A percentile compares a stretch with the other conserved stretches of the same genome.
Conservation (phyloP, 2,797 vertebrate genomes). For the Columba guinea region DNA sequence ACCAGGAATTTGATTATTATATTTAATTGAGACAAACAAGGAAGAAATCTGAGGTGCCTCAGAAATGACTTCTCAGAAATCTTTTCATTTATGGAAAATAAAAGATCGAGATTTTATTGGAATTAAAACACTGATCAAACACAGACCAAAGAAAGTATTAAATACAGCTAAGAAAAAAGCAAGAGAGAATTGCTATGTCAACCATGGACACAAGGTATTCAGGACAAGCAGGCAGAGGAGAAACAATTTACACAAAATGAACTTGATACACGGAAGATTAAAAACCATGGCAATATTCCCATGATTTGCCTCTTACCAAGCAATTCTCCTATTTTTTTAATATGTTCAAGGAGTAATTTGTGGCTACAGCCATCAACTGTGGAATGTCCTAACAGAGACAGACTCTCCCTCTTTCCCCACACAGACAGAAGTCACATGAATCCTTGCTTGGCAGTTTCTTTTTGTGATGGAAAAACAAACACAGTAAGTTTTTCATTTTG, state of each 20-base stretch:
- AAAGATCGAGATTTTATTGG: background rate
- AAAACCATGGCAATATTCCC: background rate
- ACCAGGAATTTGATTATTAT: background rate
- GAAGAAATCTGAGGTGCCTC: background rate
- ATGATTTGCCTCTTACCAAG: background rate
- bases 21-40: background rate
- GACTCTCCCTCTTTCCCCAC: background rate
- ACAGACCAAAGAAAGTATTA: background rate
- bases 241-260: background rate
- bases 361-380: background rate
- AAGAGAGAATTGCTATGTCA: background rate
- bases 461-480: background rate
- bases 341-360: background rate
- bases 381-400: background rate
- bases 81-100: background rate
- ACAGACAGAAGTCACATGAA: background rate
- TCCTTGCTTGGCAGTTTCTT: background rate
- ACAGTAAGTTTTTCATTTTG: background rate
- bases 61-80: background rate
- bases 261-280: background rate
- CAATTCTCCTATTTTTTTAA: background rate
- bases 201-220: background rate
- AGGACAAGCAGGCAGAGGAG: background rate
- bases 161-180: background rate
- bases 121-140: background rate